Conservation (phyloP, 2,113 vertebrate genomes). For the Pterocles gutturalis region DNA sequence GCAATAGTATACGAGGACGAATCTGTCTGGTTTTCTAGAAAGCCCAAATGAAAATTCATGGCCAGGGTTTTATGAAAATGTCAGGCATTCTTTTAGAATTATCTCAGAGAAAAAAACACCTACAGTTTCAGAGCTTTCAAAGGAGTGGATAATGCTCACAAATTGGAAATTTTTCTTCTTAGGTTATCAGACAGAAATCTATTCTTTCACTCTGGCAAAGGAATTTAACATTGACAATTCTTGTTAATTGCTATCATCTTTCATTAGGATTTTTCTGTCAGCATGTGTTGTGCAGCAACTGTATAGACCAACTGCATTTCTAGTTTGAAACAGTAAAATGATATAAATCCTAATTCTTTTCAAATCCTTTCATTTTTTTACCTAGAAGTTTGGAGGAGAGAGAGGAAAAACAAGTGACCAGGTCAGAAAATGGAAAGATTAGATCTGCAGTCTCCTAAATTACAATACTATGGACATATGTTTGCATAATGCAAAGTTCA, state of each 20-base stretch:
- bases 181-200: slow-evolving; percentile 8
- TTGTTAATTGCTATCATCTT: slow-evolving; percentile 42
- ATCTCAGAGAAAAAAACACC: neutral
- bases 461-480: rapidly evolving
- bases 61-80: neutral
- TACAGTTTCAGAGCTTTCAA: neutral
- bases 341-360: neutral
- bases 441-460: neutral
- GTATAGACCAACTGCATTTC: slow-evolving; percentile 10
- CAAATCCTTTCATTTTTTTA: neutral
- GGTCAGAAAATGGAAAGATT: neutral
- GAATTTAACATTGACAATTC: neutral
- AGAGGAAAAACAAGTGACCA: neutral
- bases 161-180: neutral
- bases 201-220: neutral
- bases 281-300: neutral
- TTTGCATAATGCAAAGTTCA: neutral
- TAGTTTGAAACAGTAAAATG: neutral
- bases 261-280: slow-evolving; percentile 26
- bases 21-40: neutral
- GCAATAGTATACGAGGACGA: neutral
- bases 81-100: slow-evolving; percentile 23
- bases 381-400: neutral
- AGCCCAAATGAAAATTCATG: neutral
- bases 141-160: neutral